Percentiles rank a stretch among this genome's conserved stretches.
phyloP scores from a whole-genome alignment of 2,888 invertebrate genomes.

The Iphiclides podalirius region DNA sequence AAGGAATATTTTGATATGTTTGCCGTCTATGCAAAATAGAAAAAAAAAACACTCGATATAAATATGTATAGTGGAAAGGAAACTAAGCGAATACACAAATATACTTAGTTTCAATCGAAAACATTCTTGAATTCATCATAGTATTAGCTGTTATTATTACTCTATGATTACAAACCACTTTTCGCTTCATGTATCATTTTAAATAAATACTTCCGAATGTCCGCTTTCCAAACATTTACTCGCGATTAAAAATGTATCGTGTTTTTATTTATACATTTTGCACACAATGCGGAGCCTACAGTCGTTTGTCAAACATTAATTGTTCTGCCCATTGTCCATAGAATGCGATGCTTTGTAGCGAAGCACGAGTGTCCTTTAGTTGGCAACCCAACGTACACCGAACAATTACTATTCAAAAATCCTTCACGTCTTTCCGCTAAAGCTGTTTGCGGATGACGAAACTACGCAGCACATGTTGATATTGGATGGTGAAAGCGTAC shows the following conservation, averaged over 20 bases:
- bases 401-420: constrained; percentile 14
- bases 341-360: constrained; percentile 8
- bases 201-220: no score
- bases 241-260: constrained; percentile 8
- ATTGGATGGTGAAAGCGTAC: not conserved
- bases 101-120: no score
- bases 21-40: no score
- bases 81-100: no score
- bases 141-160: no score
- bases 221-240: no score
- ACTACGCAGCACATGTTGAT: not conserved
- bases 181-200: no score
- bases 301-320: constrained; percentile 20
- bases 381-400: constrained; percentile 4
- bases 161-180: no score
- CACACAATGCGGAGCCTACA: constrained; percentile 5
- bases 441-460: not conserved
- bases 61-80: no score
- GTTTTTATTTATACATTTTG: constrained; percentile 12
- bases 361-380: constrained; percentile 13
- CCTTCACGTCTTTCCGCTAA: constrained; percentile 1
- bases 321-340: constrained; percentile 21
- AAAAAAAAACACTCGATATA: no score
- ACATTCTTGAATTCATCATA: no score
- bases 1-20: no score